Conservation (phyloP, 2,888 invertebrate species). For the Penaeus monodon region DNA sequence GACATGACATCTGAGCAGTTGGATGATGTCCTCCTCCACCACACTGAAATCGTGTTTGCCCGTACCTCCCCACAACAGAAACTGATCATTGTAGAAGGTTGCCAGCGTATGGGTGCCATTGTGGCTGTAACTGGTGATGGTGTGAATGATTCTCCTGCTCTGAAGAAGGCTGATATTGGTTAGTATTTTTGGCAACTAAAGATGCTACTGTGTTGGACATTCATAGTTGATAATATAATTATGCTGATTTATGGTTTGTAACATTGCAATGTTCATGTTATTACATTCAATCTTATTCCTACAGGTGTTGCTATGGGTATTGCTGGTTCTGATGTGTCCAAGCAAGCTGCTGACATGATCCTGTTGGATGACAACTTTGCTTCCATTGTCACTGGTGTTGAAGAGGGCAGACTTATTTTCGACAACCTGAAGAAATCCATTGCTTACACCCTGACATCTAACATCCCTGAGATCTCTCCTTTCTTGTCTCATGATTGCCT, state of each 20-base stretch:
- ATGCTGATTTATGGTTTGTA: no score
- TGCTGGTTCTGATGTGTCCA: conserved; percentile 93
- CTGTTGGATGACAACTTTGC: conserved; percentile 98
- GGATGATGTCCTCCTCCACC: conserved; percentile 67
- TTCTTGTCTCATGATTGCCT: conserved; percentile 96
- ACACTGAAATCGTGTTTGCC: conserved; percentile 73
- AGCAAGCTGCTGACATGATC: conserved; percentile 99
- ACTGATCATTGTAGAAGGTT: conserved; percentile 75
- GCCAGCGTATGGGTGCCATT: conserved; percentile 75
- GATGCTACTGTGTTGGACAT: not conserved
- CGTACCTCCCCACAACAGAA: conserved; percentile 72
- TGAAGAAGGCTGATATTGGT: conserved; percentile 75
- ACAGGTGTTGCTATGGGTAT: conserved; percentile 89
- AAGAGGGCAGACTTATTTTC: conserved; percentile 94
- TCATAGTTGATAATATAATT: not conserved
- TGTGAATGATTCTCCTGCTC: conserved; percentile 75
- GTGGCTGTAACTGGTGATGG: conserved; percentile 76
- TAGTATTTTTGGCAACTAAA: conserved; percentile 45
- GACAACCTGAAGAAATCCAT: conserved; percentile 99
- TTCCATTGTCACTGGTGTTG: conserved; percentile 95
- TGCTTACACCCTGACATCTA: conserved; percentile 95
- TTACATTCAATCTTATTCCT: conserved; percentile 37
- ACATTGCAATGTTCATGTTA: no score
- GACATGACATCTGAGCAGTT: conserved; percentile 68
- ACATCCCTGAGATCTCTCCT: conserved; percentile 98